These are phyloP conservation scores for Rhimphoctona megacephalus DNA, from an alignment of 2,888 invertebrate genomes.

Conservation along the genomic window DNA sequence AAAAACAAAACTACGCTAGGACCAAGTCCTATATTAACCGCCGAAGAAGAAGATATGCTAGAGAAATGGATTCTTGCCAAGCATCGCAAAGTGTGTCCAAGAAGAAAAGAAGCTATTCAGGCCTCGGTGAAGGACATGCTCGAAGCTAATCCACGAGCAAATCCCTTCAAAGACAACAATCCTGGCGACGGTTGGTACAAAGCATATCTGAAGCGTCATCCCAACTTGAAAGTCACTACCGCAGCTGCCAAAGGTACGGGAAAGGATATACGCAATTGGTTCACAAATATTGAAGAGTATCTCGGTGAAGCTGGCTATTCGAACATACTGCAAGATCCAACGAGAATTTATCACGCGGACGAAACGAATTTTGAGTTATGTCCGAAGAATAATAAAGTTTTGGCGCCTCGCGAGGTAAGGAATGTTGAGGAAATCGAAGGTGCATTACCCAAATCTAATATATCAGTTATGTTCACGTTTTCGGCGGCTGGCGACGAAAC, in stretches of 20 bases:
- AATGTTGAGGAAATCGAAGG: conserved; percentile 82
- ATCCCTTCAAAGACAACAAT: conserved; percentile 76
- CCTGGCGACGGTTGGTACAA: conserved; percentile 78
- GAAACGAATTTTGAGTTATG: conserved; percentile 79
- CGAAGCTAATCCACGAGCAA: conserved; percentile 69
- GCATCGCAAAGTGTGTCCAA: conserved; percentile 62
- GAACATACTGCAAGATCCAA: conserved; percentile 76
- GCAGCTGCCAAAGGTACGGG: conserved; percentile 78
- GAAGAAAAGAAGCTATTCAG: conserved; percentile 65
- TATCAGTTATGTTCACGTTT: conserved; percentile 83
- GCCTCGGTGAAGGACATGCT: conserved; percentile 69
- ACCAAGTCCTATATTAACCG: conserved; percentile 63
- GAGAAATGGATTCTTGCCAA: conserved; percentile 71
- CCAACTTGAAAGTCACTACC: conserved; percentile 75
- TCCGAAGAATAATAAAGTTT: conserved; percentile 76
- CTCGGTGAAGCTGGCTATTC: conserved; percentile 69
- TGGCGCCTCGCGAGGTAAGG: conserved; percentile 65
- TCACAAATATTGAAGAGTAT: conserved; percentile 75
- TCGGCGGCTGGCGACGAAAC: conserved; percentile 77
- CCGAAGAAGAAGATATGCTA: conserved; percentile 65
- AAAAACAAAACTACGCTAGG: conserved; percentile 66
- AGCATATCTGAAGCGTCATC: conserved; percentile 76
- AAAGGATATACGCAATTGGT: conserved; percentile 76
- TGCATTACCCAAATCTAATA: conserved; percentile 77
- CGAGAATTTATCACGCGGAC: conserved; percentile 79